Conservation (phyloP, 2,797 vertebrate species). For the Brachyrhaphis roseni region DNA sequence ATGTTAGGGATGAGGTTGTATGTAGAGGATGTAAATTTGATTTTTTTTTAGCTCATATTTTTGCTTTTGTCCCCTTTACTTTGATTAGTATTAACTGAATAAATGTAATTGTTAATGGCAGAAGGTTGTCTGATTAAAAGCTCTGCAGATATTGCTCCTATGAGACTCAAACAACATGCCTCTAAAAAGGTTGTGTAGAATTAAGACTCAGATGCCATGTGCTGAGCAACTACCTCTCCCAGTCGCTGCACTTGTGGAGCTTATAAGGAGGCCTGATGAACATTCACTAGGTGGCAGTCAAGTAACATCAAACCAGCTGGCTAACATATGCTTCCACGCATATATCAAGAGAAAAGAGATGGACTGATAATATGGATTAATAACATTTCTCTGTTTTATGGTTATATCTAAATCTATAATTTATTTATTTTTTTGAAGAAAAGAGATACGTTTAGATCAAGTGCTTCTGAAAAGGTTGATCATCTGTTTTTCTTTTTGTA, state of each 20-base stretch:
- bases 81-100: constrained; percentile 23
- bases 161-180: constrained; percentile 28
- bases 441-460: constrained; percentile 9
- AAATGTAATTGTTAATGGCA: neutral
- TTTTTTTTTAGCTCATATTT: constrained; percentile 27
- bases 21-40: constrained; percentile 11
- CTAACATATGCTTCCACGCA: constrained; percentile 47
- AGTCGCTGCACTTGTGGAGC: constrained; percentile 40
- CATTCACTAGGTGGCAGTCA: constrained; percentile 86
- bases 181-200: constrained; percentile 33
- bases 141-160: constrained; percentile 4
- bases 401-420: constrained; percentile 54
- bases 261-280: constrained; percentile 22
- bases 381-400: constrained; percentile 56
- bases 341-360: constrained; percentile 61
- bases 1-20: constrained; percentile 21
- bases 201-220: constrained; percentile 43
- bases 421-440: constrained; percentile 34
- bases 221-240: constrained; percentile 58
- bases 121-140: neutral
- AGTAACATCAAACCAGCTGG: constrained; percentile 73
- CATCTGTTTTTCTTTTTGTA: constrained; percentile 19
- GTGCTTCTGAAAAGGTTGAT: constrained; percentile 13
- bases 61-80: constrained; percentile 19
- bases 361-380: constrained; percentile 67